These are phyloP conservation scores for Sturmia bella DNA, from an alignment of 2,888 invertebrate genomes.

Conservation along the genomic window DNA sequence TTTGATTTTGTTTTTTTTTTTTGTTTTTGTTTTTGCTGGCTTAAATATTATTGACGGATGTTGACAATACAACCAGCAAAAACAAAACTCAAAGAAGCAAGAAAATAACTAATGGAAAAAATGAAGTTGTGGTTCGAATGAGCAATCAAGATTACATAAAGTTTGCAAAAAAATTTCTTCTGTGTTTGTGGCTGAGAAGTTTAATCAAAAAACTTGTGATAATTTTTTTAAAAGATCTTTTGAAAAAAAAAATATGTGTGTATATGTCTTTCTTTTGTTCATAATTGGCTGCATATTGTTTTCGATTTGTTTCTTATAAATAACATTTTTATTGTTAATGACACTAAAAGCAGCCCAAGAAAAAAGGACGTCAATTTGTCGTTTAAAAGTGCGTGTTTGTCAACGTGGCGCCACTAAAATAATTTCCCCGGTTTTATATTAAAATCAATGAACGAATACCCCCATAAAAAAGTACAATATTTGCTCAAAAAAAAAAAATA, in stretches of 20 bases:
- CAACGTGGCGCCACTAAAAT: slow-evolving; percentile 65
- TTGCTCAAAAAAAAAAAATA: too few relatives aligned
- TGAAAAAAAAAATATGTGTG: neutral
- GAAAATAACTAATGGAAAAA: slow-evolving; percentile 10
- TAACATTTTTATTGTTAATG: slow-evolving; percentile 17
- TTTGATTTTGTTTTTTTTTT: slow-evolving; percentile 18
- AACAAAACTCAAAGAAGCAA: neutral
- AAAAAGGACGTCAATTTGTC: slow-evolving; percentile 34
- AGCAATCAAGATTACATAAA: slow-evolving; percentile 59
- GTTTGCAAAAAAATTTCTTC: neutral
- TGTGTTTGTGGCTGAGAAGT: neutral
- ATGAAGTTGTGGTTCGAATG: slow-evolving; percentile 41
- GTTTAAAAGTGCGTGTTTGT: slow-evolving; percentile 62
- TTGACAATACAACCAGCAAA: slow-evolving; percentile 58
- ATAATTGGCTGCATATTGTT: slow-evolving; percentile 6
- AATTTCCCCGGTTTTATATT: slow-evolving; percentile 45
- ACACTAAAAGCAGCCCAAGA: neutral
- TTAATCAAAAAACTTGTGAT: neutral
- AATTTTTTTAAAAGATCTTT: neutral
- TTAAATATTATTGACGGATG: slow-evolving; percentile 62
- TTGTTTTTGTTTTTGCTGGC: slow-evolving; percentile 16
- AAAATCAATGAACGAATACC: slow-evolving; percentile 29
- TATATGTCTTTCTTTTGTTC: neutral
- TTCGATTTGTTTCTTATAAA: neutral
- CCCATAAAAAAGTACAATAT: slow-evolving; percentile 19